Evolutionary conservation across 1,140 invertebrate species (phyloP).

Genomic region (Pararge aegeria): DNA sequence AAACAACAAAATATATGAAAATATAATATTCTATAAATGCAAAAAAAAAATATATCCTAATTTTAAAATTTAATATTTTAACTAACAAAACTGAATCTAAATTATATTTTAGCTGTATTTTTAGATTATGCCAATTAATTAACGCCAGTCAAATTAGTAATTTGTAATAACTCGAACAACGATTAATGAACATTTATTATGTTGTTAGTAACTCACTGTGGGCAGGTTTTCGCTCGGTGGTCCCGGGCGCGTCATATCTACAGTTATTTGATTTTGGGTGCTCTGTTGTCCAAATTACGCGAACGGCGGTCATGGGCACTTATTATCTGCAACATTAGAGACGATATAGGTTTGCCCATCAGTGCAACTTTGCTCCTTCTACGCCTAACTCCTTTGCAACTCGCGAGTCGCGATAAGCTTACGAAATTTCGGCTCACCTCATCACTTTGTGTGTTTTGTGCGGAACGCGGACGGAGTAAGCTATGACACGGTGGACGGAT

Average conservation of each 20-base stretch:
- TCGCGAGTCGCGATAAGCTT: slow-evolving; percentile 4
- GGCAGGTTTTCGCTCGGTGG: slow-evolving; percentile 90
- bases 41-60: too few species aligned
- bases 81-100: too few species aligned
- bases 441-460: slow-evolving; percentile 15
- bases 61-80: too few species aligned
- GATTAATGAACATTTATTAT: not conserved
- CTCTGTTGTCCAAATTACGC: slow-evolving; percentile 34
- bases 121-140: too few species aligned
- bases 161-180: too few species aligned
- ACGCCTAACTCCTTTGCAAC: slow-evolving; percentile 26
- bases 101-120: too few species aligned
- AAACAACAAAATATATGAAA: too few species aligned
- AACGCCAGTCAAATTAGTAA: too few species aligned
- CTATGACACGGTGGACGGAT: slow-evolving; percentile 27
- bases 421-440: slow-evolving; percentile 17
- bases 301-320: slow-evolving; percentile 35
- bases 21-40: too few species aligned
- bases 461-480: slow-evolving; percentile 13
- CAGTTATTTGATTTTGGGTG: slow-evolving; percentile 24
- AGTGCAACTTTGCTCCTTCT: slow-evolving; percentile 21
- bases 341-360: slow-evolving; percentile 16
- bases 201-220: slow-evolving; percentile 67
- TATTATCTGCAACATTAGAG: slow-evolving; percentile 40
- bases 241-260: slow-evolving; percentile 82